Conservation (phyloP, 37 sponge, comb jelly and placozoan genomes). For the Ephydatia muelleri region DNA sequence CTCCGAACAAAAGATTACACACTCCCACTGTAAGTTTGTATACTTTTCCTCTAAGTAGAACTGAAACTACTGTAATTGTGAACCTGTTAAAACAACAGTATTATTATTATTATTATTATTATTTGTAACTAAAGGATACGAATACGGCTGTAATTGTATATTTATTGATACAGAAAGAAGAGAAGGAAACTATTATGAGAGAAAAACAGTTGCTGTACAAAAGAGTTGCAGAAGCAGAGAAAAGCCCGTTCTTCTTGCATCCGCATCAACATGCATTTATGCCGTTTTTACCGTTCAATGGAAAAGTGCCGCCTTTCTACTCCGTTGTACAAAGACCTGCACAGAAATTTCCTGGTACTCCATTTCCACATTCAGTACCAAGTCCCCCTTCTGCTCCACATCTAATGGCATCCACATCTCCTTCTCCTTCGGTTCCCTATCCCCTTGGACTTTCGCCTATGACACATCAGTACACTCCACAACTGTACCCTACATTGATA, state of each 20-base stretch:
- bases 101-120: too few relatives aligned
- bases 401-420: not conserved
- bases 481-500: slow-evolving; percentile 42
- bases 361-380: slow-evolving; percentile 27
- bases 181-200: slow-evolving; percentile 38
- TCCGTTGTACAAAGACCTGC: not conserved
- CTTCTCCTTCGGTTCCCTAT: not conserved
- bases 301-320: not conserved
- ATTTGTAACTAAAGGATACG: too few relatives aligned
- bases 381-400: slow-evolving; percentile 7
- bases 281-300: slow-evolving; percentile 29
- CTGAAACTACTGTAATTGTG: not conserved
- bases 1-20: slow-evolving; percentile 53
- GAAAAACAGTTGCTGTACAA: slow-evolving; percentile 53
- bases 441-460: not conserved
- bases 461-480: slow-evolving; percentile 10
- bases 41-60: not conserved
- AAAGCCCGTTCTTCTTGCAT: slow-evolving; percentile 34
- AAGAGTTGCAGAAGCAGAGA: slow-evolving; percentile 40
- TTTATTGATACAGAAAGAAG: slow-evolving; percentile 17
- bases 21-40: slow-evolving; percentile 52
- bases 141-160: too few relatives aligned
- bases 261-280: slow-evolving; percentile 27
- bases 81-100: too few relatives aligned
- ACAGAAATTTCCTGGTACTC: slow-evolving; percentile 28